A percentile compares a stretch with the other conserved stretches of the same genome.
Evolutionary conservation across 1,140 invertebrate genomes (phyloP).

Genomic region (Drosophila sproati): DNA sequence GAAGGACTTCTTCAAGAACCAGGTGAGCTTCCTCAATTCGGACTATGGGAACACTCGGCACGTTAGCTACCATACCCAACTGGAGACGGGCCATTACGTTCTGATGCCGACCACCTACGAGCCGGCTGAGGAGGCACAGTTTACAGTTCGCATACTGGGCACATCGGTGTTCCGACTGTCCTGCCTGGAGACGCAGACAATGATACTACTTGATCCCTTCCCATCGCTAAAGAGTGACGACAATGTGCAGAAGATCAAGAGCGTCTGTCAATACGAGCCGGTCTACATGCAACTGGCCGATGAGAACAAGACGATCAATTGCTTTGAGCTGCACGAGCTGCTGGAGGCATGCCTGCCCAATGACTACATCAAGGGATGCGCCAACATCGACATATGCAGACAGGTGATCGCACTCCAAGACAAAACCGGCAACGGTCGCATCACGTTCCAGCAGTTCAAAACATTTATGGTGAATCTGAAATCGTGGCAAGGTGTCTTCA

Average conservation of each 20-base stretch:
- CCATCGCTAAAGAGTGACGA: constrained; percentile 88
- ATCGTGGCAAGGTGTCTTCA: constrained; percentile 95
- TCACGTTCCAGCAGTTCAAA: constrained; percentile 95
- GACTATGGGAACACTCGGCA: constrained; percentile 96
- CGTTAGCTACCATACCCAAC: constrained; percentile 91
- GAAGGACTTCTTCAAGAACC: constrained; percentile 94
- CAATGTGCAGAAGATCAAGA: constrained; percentile 71
- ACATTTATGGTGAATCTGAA: constrained; percentile 96
- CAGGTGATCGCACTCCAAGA: constrained; percentile 95
- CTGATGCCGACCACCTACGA: constrained; percentile 96
- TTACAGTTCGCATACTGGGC: constrained; percentile 79
- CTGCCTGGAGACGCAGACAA: constrained; percentile 89
- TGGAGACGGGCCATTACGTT: constrained; percentile 93
- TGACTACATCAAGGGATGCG: constrained; percentile 97
- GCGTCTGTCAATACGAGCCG: constrained; percentile 92
- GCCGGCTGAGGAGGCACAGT: constrained; percentile 93
- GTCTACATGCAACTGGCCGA: constrained; percentile 96
- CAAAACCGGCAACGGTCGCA: constrained; percentile 91
- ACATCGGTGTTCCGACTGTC: constrained; percentile 69
- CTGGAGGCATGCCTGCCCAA: constrained; percentile 96
- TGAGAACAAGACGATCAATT: constrained; percentile 94
- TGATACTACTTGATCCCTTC: constrained; percentile 92
- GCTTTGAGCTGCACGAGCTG: constrained; percentile 96
- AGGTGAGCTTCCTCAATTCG: constrained; percentile 94
- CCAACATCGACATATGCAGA: constrained; percentile 95